phyloP scores from a whole-genome alignment of 2,113 vertebrate species.

The Brachypodius melanocephalos region DNA sequence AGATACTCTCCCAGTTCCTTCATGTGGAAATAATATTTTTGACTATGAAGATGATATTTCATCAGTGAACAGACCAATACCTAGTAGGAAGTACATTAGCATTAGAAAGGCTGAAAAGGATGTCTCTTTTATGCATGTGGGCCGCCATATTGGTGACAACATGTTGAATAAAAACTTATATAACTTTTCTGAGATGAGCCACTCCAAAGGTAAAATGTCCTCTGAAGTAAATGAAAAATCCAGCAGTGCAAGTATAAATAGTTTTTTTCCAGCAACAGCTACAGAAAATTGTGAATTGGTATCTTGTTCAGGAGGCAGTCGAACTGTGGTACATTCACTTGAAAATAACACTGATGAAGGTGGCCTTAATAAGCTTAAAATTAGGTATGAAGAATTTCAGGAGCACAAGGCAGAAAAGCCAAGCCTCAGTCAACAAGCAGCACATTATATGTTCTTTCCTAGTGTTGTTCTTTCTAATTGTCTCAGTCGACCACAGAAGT shows the following conservation, averaged over 20 bases:
- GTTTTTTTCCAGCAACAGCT: slow-evolving; percentile 70
- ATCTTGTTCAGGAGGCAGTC: slow-evolving; percentile 73
- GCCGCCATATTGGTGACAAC: slow-evolving; percentile 72
- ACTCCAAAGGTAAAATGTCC: slow-evolving; percentile 80
- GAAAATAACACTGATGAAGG: slow-evolving; percentile 79
- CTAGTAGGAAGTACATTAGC: slow-evolving; percentile 85
- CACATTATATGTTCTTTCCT: slow-evolving; percentile 98
- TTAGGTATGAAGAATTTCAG: slow-evolving; percentile 96
- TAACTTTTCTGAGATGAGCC: slow-evolving; percentile 84
- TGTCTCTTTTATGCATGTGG: slow-evolving; percentile 71
- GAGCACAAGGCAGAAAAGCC: slow-evolving; percentile 92
- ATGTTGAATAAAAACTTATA: slow-evolving; percentile 80
- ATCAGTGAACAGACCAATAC: slow-evolving; percentile 82
- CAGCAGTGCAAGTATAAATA: slow-evolving; percentile 69
- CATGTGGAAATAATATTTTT: slow-evolving; percentile 83
- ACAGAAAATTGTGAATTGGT: slow-evolving; percentile 76
- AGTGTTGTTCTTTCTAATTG: slow-evolving; percentile 98
- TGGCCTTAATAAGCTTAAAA: slow-evolving; percentile 92
- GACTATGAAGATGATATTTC: slow-evolving; percentile 84
- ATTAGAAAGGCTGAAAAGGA: slow-evolving; percentile 89
- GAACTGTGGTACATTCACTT: slow-evolving; percentile 71
- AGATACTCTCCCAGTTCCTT: slow-evolving; percentile 76
- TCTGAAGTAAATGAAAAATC: slow-evolving; percentile 82
- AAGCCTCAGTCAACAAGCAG: slow-evolving; percentile 91
- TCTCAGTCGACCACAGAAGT: slow-evolving; percentile 87